Percentiles rank a stretch among this genome's conserved stretches.
Conservation (phyloP, 2,888 invertebrate species). For the Polymixis flavicincta region DNA sequence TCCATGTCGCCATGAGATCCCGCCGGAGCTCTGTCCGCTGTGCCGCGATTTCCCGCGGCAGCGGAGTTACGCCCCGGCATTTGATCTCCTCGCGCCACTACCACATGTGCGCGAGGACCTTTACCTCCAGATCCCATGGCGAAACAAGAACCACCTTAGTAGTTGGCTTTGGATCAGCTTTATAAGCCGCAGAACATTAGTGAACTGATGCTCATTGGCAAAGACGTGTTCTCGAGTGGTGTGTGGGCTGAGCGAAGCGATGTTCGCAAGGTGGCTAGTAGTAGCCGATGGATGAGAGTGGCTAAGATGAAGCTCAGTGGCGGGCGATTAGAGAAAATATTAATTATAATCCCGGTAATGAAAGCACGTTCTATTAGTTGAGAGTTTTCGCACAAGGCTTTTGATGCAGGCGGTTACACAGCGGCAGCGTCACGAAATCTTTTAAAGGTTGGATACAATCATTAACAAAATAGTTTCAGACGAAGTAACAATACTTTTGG, state of each 20-base stretch:
- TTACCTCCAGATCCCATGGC: too few relatives aligned
- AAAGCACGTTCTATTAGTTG: constrained; percentile 3
- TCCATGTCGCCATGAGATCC: too few relatives aligned
- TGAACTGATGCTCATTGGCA: background rate
- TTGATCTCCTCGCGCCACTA: too few relatives aligned
- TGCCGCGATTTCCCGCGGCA: too few relatives aligned
- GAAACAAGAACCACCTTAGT: background rate
- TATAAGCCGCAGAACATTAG: background rate
- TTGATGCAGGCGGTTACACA: constrained; percentile 15
- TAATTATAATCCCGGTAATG: background rate
- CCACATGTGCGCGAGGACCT: too few relatives aligned
- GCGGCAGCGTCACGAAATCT: too few relatives aligned
- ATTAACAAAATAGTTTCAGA: background rate
- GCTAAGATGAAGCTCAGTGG: background rate
- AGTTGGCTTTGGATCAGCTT: background rate
- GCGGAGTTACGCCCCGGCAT: too few relatives aligned
- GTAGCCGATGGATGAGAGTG: background rate
- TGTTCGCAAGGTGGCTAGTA: background rate
- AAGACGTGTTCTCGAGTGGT: background rate
- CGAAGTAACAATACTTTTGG: background rate
- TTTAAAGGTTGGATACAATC: background rate
- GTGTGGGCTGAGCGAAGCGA: background rate
- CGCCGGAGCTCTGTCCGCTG: too few relatives aligned
- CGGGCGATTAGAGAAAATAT: background rate
- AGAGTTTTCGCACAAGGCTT: background rate